Evolutionary conservation across 2,113 vertebrate species (phyloP), one percentile per base, ranked within the genome.

Genomic region (Ranitomeya imitator): DNA sequence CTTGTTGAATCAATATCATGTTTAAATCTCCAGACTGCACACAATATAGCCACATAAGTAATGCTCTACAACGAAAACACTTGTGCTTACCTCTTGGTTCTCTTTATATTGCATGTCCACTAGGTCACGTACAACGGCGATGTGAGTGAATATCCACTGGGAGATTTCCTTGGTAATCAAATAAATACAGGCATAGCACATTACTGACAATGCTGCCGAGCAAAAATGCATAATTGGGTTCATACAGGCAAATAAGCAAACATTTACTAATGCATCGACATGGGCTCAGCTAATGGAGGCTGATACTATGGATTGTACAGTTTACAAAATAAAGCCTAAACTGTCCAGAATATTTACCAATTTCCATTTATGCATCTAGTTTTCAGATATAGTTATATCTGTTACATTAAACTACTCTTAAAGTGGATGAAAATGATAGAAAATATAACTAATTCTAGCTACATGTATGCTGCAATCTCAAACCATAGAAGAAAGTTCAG

Each of bases 121-220:
- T 79, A 99, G 93, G 93, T 99, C 98, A 55, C 97, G 95, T 23
- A 99, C 98, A 45, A 99, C 98, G 4, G 98, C 98, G 0, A 99
- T 98, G 90, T 99, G 98, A 13, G 98, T 99, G 67, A 99, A 99
- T 97, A 99, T 99, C 98, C 98, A 99, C 93, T 99, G 98, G 90
- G 98, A 99, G 13, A 98, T 98, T 91, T 99, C 98, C 98, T 99
- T 94, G 4, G 51, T 11, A 89, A 91, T 57, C 90, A 57, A 79
- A 67, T 6, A 55, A 65, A 57, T 51, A 89, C 21, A 78, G 71
- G 26, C 55, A 85, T 3, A 31, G 69, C 4, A 19, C 54, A 57
- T 74, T 60, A 61, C 18, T 9, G 31, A 12, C 76, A 79, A n/a
- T 5, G 52, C 55, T 23, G 45, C 51, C 51, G 21, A n/a, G 45